A percentile compares a stretch with the other conserved stretches of the same genome.
phyloP scores from a whole-genome alignment of 2,113 vertebrate species.

The Lophius piscatorius region DNA sequence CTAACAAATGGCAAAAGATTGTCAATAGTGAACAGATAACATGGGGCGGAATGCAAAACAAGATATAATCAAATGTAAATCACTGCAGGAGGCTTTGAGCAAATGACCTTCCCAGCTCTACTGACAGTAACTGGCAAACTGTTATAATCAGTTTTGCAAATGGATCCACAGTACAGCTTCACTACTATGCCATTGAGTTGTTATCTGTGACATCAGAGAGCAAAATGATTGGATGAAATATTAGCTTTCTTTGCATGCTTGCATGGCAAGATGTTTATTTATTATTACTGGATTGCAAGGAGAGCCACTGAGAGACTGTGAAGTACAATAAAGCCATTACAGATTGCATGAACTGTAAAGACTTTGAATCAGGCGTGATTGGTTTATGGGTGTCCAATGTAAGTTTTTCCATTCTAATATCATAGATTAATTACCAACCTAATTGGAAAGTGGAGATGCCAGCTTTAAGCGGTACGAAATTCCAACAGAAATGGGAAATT shows the following conservation, averaged over 20 bases:
- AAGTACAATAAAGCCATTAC: conserved; percentile 21
- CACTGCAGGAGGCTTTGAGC: conserved; percentile 54
- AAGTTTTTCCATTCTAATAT: conserved; percentile 16
- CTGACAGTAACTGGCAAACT: conserved; percentile 53
- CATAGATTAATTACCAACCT: conserved; percentile 18
- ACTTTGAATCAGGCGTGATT: conserved; percentile 23
- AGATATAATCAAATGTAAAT: conserved; percentile 68
- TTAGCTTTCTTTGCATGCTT: conserved; percentile 41
- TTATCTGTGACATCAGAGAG: conserved; percentile 54
- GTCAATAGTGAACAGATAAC: conserved; percentile 44
- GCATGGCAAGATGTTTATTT: conserved; percentile 41
- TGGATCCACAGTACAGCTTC: conserved; percentile 54
- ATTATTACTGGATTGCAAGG: conserved; percentile 14
- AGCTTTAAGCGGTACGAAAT: conserved; percentile 14
- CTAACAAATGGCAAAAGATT: conserved; percentile 55
- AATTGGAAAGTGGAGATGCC: background rate
- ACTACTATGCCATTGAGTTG: conserved; percentile 53
- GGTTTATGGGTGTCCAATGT: conserved; percentile 1
- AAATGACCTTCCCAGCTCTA: conserved; percentile 66
- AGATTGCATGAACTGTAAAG: background rate
- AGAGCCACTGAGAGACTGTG: conserved; percentile 11
- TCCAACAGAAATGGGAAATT: conserved; percentile 52
- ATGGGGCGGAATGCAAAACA: conserved; percentile 32
- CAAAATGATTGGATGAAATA: conserved; percentile 46
- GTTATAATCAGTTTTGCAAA: conserved; percentile 33